phyloP scores from a whole-genome alignment of 2,797 vertebrate species.

The Falco concolor region DNA sequence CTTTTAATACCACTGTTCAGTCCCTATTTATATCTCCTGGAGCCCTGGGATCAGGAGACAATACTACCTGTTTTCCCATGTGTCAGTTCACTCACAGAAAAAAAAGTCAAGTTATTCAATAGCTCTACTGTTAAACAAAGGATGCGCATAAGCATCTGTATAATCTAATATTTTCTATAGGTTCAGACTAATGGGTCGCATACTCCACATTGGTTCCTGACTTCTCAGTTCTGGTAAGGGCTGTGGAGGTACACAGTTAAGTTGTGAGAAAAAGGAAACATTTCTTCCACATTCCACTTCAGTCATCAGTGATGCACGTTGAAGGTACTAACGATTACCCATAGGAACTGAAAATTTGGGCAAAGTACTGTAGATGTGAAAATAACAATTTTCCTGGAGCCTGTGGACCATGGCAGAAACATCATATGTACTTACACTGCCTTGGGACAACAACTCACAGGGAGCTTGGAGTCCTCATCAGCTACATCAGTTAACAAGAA shows the following conservation, averaged over 20 bases:
- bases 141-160: background rate
- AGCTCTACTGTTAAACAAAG: background rate
- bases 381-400: background rate
- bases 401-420: background rate
- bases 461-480: background rate
- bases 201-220: background rate
- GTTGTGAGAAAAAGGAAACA: background rate
- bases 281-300: background rate
- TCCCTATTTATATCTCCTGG: background rate
- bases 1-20: background rate
- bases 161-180: background rate
- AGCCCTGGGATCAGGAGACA: background rate
- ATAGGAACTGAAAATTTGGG: background rate
- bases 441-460: background rate
- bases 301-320: background rate
- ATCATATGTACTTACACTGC: fast-evolving
- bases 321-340: background rate
- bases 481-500: fast-evolving
- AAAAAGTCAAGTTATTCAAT: background rate
- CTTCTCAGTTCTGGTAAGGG: background rate
- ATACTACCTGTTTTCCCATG: background rate
- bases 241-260: background rate
- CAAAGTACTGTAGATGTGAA: background rate
- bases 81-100: background rate
- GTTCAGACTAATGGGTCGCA: background rate